Conservation (phyloP, 1,140 invertebrate species). For the Druon quercuslanigerum region DNA sequence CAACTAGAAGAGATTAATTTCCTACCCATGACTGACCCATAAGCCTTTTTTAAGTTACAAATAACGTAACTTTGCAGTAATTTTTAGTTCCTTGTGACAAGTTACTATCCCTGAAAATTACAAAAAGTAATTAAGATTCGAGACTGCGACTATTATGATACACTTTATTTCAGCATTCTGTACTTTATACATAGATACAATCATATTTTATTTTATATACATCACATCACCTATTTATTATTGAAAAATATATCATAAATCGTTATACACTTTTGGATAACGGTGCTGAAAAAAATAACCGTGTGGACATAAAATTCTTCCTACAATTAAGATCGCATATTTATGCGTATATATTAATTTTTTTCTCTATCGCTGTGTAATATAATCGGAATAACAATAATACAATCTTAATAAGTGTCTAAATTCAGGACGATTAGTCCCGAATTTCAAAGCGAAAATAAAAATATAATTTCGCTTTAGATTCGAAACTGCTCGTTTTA, state of each 20-base stretch:
- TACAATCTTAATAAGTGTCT: constrained; percentile 36
- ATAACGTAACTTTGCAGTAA: too few relatives aligned
- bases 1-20: too few relatives aligned
- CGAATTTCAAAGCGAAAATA: neutral
- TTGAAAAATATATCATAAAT: constrained; percentile 59
- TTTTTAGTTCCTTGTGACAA: too few relatives aligned
- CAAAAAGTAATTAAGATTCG: neutral
- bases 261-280: constrained; percentile 45
- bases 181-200: constrained; percentile 62
- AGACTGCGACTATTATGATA: constrained; percentile 50
- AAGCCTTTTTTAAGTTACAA: too few relatives aligned
- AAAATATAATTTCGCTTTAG: neutral
- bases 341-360: constrained; percentile 44
- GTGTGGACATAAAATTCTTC: constrained; percentile 38
- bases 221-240: constrained; percentile 46
- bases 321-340: constrained; percentile 28
- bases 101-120: too few relatives aligned
- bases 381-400: constrained; percentile 30
- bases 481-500: constrained; percentile 15
- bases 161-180: constrained; percentile 58
- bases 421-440: neutral
- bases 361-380: constrained; percentile 31
- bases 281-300: constrained; percentile 55
- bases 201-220: constrained; percentile 58
- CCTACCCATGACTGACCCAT: too few relatives aligned